These are phyloP conservation scores for Diloba caeruleocephala DNA, from an alignment of 2,888 invertebrate species.

Conservation along the genomic window DNA sequence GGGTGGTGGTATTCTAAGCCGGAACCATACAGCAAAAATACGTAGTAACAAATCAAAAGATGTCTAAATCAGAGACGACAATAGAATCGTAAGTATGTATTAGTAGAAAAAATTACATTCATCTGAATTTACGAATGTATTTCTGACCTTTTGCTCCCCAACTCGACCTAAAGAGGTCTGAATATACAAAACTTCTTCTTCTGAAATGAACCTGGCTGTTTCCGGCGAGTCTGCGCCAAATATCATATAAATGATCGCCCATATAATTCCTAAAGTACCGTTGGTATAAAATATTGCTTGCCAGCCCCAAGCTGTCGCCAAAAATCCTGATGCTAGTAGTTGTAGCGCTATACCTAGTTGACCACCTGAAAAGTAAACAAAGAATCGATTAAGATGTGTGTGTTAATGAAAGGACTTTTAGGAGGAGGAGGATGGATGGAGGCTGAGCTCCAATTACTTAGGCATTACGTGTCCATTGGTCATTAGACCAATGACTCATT, in stretches of 20 bases:
- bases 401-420: slow-evolving; percentile 6
- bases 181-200: slow-evolving; percentile 91
- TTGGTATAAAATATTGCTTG: slow-evolving; percentile 93
- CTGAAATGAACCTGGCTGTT: slow-evolving; percentile 88
- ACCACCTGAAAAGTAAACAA: slow-evolving; percentile 85
- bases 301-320: slow-evolving; percentile 92
- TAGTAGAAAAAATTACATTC: too few relatives aligned
- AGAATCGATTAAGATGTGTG: too few relatives aligned
- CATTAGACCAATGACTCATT: too few relatives aligned
- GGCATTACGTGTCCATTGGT: slow-evolving; percentile 14
- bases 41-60: too few relatives aligned
- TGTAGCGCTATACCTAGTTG: slow-evolving; percentile 94
- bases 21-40: too few relatives aligned
- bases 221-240: slow-evolving; percentile 92
- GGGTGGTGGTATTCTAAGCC: too few relatives aligned
- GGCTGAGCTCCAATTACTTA: slow-evolving; percentile 15
- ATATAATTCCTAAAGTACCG: slow-evolving; percentile 90
- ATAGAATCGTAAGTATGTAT: too few relatives aligned
- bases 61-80: too few relatives aligned
- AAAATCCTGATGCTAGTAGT: slow-evolving; percentile 92
- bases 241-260: slow-evolving; percentile 89
- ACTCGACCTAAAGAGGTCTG: slow-evolving; percentile 85
- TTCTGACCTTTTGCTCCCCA: slow-evolving; percentile 75
- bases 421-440: background rate
- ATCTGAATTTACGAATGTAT: too few relatives aligned